Conservation (phyloP, 2,113 vertebrate genomes). For the Trinectes maculatus region DNA sequence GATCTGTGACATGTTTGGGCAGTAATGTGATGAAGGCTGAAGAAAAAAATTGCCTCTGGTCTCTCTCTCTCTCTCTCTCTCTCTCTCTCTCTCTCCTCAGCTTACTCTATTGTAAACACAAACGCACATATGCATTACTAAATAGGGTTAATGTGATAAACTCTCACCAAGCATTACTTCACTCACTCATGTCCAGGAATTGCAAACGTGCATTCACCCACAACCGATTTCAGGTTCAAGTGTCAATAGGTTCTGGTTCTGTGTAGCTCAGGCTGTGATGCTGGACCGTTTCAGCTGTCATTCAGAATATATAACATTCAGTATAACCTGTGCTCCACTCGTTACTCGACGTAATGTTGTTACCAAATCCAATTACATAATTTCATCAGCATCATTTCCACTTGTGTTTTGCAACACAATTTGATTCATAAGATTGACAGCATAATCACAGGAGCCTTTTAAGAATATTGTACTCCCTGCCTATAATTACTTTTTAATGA, state of each 20-base stretch:
- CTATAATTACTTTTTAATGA: conserved; percentile 52
- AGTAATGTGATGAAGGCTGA: conserved; percentile 39
- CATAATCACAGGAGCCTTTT: conserved; percentile 25
- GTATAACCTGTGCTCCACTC: too few relatives aligned
- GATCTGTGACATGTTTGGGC: conserved; percentile 15
- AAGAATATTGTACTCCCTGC: conserved; percentile 7
- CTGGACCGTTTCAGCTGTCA: too few relatives aligned
- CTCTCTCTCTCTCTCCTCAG: not conserved
- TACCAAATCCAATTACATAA: too few relatives aligned
- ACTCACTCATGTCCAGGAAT: not conserved
- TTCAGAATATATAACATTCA: too few relatives aligned
- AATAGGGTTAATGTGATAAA: conserved; percentile 5
- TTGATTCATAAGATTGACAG: conserved; percentile 11
- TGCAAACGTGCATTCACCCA: too few relatives aligned
- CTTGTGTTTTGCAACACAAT: not conserved
- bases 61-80: not conserved
- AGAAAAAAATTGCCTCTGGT: not conserved
- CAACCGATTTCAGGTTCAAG: too few relatives aligned
- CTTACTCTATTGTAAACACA: not conserved
- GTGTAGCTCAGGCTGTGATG: too few relatives aligned
- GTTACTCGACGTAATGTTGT: too few relatives aligned
- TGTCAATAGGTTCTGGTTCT: too few relatives aligned
- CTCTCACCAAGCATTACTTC: not conserved
- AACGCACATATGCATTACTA: conserved; percentile 17
- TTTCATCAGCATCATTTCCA: too few relatives aligned